These are phyloP conservation scores for Tribolium freemani DNA, from an alignment of 2,888 invertebrate genomes.

Conservation along the genomic window DNA sequence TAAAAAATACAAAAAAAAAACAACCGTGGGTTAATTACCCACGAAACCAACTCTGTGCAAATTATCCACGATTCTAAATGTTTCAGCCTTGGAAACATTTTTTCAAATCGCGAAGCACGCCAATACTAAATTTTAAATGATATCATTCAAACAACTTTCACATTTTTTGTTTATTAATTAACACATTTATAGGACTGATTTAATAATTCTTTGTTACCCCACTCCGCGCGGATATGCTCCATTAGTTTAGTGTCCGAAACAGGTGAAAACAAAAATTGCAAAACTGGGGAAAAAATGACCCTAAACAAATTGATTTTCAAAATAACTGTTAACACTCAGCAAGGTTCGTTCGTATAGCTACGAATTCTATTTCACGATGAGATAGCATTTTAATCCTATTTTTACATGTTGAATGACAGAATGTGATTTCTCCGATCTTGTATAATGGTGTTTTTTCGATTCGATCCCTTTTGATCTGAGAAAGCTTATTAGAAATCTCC, in stretches of 20 bases:
- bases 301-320: slow-evolving; percentile 8
- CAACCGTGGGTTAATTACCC: slow-evolving; percentile 24
- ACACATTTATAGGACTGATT: background rate
- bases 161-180: slow-evolving; percentile 10
- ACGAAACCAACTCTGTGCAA: slow-evolving; percentile 7
- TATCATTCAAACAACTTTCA: slow-evolving; percentile 16
- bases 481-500: slow-evolving; percentile 43
- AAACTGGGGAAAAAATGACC: background rate
- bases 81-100: slow-evolving; percentile 6
- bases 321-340: slow-evolving; percentile 1
- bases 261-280: slow-evolving; percentile 8
- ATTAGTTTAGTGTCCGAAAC: slow-evolving; percentile 18
- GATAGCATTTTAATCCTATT: slow-evolving; percentile 18
- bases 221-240: slow-evolving; percentile 1
- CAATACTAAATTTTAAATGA: background rate
- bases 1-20: background rate
- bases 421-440: slow-evolving; percentile 38
- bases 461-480: slow-evolving; percentile 36
- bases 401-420: slow-evolving; percentile 39
- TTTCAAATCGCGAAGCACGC: slow-evolving; percentile 3
- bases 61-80: slow-evolving; percentile 13
- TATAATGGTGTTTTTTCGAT: slow-evolving; percentile 31
- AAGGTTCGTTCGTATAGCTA: background rate
- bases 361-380: slow-evolving; percentile 32
- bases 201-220: background rate